phyloP scores from a whole-genome alignment of 2,888 invertebrate genomes.

The Harpagoxenus sublaevis region DNA sequence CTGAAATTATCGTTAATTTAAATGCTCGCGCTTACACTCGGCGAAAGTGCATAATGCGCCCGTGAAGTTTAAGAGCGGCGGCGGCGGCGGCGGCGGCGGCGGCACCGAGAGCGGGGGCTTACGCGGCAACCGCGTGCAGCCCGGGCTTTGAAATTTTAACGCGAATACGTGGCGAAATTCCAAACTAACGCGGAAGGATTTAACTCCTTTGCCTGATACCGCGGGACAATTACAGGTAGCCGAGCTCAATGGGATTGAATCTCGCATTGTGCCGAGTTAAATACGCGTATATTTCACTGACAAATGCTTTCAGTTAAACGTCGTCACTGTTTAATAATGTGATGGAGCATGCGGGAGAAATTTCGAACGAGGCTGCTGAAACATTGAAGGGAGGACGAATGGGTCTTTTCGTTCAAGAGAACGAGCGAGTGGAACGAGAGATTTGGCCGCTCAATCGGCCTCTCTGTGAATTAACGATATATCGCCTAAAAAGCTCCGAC shows the following conservation, averaged over 20 bases:
- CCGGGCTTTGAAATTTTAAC: constrained; percentile 74
- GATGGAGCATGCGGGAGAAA: constrained; percentile 12
- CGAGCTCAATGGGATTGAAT: constrained; percentile 65
- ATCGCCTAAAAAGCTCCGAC: constrained; percentile 14
- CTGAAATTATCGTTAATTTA: constrained; percentile 77
- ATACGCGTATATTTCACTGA: constrained; percentile 64
- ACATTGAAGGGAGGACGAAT: neutral
- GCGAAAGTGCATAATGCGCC: constrained; percentile 59
- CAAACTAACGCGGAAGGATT: constrained; percentile 64
- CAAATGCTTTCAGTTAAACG: constrained; percentile 66
- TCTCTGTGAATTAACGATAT: constrained; percentile 42
- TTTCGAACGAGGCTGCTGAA: constrained; percentile 37
- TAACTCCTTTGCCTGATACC: constrained; percentile 67
- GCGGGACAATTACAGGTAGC: constrained; percentile 65
- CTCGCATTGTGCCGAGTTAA: constrained; percentile 67
- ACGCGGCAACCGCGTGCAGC: constrained; percentile 58
- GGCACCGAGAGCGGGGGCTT: constrained; percentile 66
- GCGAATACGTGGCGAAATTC: constrained; percentile 69
- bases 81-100: constrained; percentile 32
- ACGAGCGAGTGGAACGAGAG: neutral
- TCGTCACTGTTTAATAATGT: constrained; percentile 50
- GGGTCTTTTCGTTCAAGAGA: neutral
- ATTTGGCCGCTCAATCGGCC: constrained; percentile 34
- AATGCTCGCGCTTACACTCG: constrained; percentile 71
- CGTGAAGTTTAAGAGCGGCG: constrained; percentile 68